These are phyloP conservation scores for Andrena haemorrhoa DNA, from an alignment of 2,888 invertebrate genomes.

Conservation along the genomic window DNA sequence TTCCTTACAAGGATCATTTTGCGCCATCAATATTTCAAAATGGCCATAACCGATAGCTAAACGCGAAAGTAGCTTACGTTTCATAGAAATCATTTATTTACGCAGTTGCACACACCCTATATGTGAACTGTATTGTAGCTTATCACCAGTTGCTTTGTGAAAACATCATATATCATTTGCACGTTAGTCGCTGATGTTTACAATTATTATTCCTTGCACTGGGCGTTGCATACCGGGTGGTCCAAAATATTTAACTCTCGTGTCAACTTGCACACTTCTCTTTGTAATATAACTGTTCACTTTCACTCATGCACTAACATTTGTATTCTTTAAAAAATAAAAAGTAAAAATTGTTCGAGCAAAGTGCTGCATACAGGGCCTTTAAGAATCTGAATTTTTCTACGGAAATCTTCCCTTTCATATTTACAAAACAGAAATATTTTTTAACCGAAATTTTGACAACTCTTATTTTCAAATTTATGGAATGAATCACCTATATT, in stretches of 20 bases:
- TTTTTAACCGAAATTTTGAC: neutral
- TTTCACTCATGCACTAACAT: too few species aligned
- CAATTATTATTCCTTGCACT: neutral
- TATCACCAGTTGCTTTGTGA: constrained; percentile 29
- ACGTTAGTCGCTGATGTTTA: neutral
- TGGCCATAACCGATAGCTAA: neutral
- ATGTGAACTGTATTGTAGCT: neutral
- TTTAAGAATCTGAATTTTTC: neutral
- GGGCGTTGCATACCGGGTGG: neutral
- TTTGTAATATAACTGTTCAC: too few species aligned
- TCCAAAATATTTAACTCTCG: neutral
- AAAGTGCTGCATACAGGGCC: too few species aligned
- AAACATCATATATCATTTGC: constrained; percentile 11
- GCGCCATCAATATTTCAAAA: constrained; percentile 3
- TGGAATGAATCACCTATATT: neutral
- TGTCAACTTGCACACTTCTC: too few species aligned
- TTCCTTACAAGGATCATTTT: constrained; percentile 10
- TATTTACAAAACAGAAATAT: neutral
- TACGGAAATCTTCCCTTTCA: neutral
- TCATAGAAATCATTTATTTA: constrained; percentile 23
- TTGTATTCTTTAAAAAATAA: too few species aligned
- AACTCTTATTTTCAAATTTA: neutral
- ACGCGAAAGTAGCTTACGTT: neutral
- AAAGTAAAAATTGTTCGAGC: neutral
- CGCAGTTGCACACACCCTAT: neutral